A percentile compares a stretch with the other conserved stretches of the same genome.
Conservation (phyloP, 1,140 invertebrate species). For the Heliconius hewitsoni region DNA sequence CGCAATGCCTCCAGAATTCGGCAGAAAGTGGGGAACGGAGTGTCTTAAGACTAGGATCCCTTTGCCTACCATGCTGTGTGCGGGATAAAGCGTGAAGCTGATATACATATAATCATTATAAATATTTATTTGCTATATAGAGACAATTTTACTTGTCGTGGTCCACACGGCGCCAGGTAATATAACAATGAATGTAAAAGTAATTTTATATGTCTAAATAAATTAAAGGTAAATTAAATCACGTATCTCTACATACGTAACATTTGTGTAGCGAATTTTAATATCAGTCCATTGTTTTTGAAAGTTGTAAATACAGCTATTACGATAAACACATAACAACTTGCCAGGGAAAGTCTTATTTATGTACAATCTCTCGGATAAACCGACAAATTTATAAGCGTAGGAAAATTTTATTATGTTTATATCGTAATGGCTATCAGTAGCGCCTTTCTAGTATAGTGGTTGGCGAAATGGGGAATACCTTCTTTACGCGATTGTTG, state of each 20-base stretch:
- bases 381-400: background rate
- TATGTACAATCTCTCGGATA: background rate
- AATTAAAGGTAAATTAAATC: background rate
- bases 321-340: slow-evolving; percentile 2
- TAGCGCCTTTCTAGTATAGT: background rate
- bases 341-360: background rate
- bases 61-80: too few species aligned
- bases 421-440: background rate
- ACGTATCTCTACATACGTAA: background rate
- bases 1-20: too few species aligned
- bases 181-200: background rate
- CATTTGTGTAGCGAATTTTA: background rate
- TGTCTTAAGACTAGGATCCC: too few species aligned
- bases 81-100: too few species aligned
- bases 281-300: background rate
- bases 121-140: too few species aligned
- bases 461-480: background rate
- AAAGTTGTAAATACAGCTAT: background rate
- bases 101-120: too few species aligned
- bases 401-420: background rate
- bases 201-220: background rate
- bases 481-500: background rate
- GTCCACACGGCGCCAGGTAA: background rate
- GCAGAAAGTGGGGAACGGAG: too few species aligned
- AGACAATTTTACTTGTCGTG: too few species aligned